Percentiles rank a stretch among this genome's conserved stretches.
Evolutionary conservation across 2,113 vertebrate species (phyloP).

Genomic region (Malurus melanocephalus): DNA sequence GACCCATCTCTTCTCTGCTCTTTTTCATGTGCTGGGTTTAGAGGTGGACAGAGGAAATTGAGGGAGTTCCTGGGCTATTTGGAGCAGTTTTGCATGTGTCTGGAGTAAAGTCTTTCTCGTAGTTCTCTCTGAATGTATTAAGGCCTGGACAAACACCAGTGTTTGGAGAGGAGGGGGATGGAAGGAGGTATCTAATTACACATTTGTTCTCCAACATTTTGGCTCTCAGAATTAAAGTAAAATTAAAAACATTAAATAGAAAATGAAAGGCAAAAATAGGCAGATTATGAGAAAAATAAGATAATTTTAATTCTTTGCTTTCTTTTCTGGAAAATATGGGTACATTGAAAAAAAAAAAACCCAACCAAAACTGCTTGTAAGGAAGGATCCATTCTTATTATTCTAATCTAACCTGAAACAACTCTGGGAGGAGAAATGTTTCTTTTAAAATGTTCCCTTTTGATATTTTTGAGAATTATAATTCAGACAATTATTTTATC

Average conservation of each 20-base stretch:
- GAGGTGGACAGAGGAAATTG: not conserved
- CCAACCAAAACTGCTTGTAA: not conserved
- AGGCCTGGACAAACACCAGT: not conserved
- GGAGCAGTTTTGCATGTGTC: not conserved
- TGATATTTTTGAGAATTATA: not conserved
- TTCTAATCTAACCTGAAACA: not conserved
- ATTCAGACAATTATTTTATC: not conserved
- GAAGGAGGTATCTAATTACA: not conserved
- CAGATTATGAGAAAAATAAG: not conserved
- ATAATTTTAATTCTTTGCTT: not conserved
- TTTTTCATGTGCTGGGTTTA: not conserved
- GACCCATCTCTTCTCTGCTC: not conserved
- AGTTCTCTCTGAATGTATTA: not conserved
- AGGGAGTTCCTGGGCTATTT: not conserved
- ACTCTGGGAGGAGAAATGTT: not conserved
- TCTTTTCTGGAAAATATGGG: not conserved
- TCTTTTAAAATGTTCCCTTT: not conserved
- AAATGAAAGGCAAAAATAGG: not conserved
- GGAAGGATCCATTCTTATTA: not conserved
- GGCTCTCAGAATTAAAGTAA: not conserved
- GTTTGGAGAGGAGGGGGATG: not conserved
- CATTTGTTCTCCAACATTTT: not conserved
- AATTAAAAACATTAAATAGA: not conserved
- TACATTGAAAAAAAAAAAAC: not conserved
- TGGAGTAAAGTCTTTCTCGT: not conserved